Base-by-base conservation (phyloP, 2,113 vertebrate genomes). In the Xiphias gladius region DNA sequence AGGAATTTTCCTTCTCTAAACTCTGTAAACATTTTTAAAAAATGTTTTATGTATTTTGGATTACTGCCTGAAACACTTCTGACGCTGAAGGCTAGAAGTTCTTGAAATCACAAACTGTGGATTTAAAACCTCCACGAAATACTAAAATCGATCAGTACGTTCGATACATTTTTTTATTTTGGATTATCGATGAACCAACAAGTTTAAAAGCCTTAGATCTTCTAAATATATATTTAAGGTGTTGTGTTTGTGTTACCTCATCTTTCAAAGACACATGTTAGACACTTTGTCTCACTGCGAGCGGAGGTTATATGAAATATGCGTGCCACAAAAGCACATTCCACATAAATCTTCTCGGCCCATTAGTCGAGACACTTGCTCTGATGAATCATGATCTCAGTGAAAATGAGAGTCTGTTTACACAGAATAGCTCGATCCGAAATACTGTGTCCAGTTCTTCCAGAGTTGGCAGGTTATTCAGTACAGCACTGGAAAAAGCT, bases 331-430 rank as follows among this genome's bases (percentile, higher is more conserved):
- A 88, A 92, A 88, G 92, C 87, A 91, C 91, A 86, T 86, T 88
- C 52, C 79, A 74, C 85, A 93, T 89, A 85, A 92, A 92, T 93
- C 84, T 84, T 77, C 79, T 57, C 41, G 41, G 71, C 67, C 87
- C 89, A 90, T 93, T 91, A 91, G 87, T 88, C 35, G 17, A 88
- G 86, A 92, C 83, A 75, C 75, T 89, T 78, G 41, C 81, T 83
- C 78, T 87, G 90, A 89, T 91, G 76, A 92, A 91, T 92, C 87
- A 83, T 88, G 73, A 90, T 87, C 88, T 82, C 75, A 37, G 81
- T 69, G 59, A 82, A 78, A 89, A 93, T 79, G 75, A 84, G 76
- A 85, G 70, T 77, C 68, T 85, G 83, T 93, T 88, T 85, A 85
- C 79, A 78, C 64, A 48, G 70, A 86, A 61, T 62, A 74, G 73